phyloP scores from a whole-genome alignment of 2,797 vertebrate species.

The Gymnodraco acuticeps region DNA sequence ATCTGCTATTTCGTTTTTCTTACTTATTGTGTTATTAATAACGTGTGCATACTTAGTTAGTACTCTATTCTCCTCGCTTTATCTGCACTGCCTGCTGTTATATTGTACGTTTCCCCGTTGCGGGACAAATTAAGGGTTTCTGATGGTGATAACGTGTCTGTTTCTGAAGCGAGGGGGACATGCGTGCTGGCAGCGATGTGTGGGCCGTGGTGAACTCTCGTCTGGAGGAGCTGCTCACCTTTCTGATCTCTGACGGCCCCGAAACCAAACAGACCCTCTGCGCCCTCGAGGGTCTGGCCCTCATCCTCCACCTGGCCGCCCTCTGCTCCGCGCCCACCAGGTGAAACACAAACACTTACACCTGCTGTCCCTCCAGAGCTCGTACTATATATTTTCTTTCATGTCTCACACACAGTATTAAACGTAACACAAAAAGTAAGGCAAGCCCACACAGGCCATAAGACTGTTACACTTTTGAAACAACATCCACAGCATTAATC shows the following conservation, averaged over 20 bases:
- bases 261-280: slow-evolving; percentile 60
- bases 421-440: too few relatives aligned
- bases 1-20: too few relatives aligned
- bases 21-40: too few relatives aligned
- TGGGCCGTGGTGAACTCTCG: slow-evolving; percentile 87
- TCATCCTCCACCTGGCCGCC: slow-evolving; percentile 87
- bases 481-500: too few relatives aligned
- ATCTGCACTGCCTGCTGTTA: not conserved
- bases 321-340: slow-evolving; percentile 80
- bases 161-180: slow-evolving; percentile 80
- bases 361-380: not conserved
- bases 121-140: not conserved
- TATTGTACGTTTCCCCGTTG: rapidly evolving
- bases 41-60: too few relatives aligned
- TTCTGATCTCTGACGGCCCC: slow-evolving; percentile 61
- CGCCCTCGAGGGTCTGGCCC: slow-evolving; percentile 85
- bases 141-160: slow-evolving; percentile 2
- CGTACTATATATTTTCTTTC: not conserved
- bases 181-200: slow-evolving; percentile 84
- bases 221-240: slow-evolving; percentile 84
- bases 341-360: slow-evolving; percentile 37
- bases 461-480: too few relatives aligned
- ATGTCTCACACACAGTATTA: not conserved
- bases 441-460: too few relatives aligned
- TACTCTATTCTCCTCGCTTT: not conserved